A percentile compares a stretch with the other conserved stretches of the same genome.
These are phyloP conservation scores for Marcusenius ussheri DNA, from an alignment of 2,113 vertebrate genomes.

Conservation along the genomic window DNA sequence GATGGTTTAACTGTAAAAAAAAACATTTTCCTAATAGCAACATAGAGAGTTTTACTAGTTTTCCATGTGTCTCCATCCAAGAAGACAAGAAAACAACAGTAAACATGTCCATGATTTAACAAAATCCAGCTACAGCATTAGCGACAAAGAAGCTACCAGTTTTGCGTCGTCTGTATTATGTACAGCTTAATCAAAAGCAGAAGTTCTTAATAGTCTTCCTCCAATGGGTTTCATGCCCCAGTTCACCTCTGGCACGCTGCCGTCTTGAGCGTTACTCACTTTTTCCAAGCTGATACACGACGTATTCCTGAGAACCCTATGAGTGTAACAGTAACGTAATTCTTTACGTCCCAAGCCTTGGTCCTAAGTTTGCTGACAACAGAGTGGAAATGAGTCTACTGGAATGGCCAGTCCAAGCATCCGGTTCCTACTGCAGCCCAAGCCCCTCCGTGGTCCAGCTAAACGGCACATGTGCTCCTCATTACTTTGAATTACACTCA, in stretches of 20 bases:
- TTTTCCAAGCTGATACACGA: not conserved
- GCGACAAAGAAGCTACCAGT: not conserved
- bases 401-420: not conserved
- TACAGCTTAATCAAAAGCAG: not conserved
- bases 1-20: not conserved
- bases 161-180: not conserved
- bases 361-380: not conserved
- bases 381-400: constrained; percentile 10
- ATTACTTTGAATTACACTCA: not conserved
- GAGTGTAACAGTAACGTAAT: not conserved
- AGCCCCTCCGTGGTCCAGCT: not conserved
- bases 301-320: not conserved
- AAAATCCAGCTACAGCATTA: not conserved
- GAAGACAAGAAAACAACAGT: not conserved
- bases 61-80: not conserved
- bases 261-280: not conserved
- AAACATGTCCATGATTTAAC: not conserved
- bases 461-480: constrained; percentile 24
- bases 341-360: not conserved
- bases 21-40: not conserved
- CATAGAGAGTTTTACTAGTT: not conserved
- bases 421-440: not conserved
- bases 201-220: not conserved
- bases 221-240: not conserved
- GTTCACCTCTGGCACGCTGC: not conserved